A percentile compares a stretch with the other conserved stretches of the same genome.
Conservation (phyloP, 2,888 invertebrate species). For the Dermolepida albohirtum region DNA sequence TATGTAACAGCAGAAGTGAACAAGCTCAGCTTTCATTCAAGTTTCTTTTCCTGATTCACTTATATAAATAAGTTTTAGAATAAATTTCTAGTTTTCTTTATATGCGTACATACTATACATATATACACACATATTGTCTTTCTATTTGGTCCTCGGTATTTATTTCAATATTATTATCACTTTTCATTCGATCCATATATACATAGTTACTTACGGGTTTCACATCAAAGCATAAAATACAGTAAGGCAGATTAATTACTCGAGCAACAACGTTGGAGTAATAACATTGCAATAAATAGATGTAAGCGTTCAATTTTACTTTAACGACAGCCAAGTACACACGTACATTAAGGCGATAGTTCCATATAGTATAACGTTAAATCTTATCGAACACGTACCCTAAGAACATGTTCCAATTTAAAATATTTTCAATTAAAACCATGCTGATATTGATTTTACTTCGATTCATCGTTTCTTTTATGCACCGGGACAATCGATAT, state of each 20-base stretch:
- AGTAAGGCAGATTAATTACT: conserved; percentile 4
- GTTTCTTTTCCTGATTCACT: too few species aligned
- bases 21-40: too few species aligned
- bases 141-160: too few species aligned
- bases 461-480: background rate
- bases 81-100: too few species aligned
- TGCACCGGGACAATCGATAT: background rate
- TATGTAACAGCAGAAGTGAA: too few species aligned
- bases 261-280: conserved; percentile 1
- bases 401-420: conserved; percentile 24
- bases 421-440: conserved; percentile 34
- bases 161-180: too few species aligned
- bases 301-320: conserved; percentile 29
- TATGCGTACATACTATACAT: too few species aligned
- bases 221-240: too few species aligned
- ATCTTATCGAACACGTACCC: conserved; percentile 23
- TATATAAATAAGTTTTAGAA: too few species aligned
- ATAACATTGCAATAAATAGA: conserved; percentile 23
- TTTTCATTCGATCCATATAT: too few species aligned
- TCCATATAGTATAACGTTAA: conserved; percentile 8
- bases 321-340: conserved; percentile 27
- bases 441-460: conserved; percentile 23
- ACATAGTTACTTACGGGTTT: too few species aligned
- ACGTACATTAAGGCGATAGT: conserved; percentile 12
- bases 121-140: too few species aligned